Evolutionary conservation across 1,140 invertebrate species (phyloP), one percentile per base, ranked within the genome.

Genomic region (Ridgeia piscesae): DNA sequence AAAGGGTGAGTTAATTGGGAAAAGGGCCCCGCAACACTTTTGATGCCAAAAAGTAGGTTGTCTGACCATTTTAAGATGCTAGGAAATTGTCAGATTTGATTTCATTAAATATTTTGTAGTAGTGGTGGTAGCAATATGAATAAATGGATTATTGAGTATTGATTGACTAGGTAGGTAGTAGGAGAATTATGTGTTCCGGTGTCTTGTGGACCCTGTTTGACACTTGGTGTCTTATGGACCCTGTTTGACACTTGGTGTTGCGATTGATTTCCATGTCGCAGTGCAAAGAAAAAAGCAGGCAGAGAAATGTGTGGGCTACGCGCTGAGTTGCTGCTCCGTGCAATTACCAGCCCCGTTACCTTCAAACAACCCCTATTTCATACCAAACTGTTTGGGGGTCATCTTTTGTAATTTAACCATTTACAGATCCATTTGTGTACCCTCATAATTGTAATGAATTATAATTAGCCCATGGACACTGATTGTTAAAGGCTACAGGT

Each of bases 221-320:
- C 58, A 77, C 58, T 77, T 77, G 58, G 58, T 77, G 58, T 77
- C 2, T 42, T 4, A 42, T 42, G 4, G 2, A 77, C 58, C 58
- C 58, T 77, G 58, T 77, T 77, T 77, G 58, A 77, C 58, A 77
- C 58, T 77, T 77, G 58, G 58, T 77, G 58, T 77, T 77, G 58
- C 4, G 58, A 77, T 21, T 14, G 58, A 27, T 77, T 77, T 77
- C 58, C 58, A 21, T 77, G 58, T 77, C 58, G 58, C 4, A 77
- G 27, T 6, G 17, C 58, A 77, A 77, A 77, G 58, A 77, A 77
- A 77, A 77, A 77, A 21, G 58, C 58, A 77, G 58, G 58, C 58
- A 77, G 58, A 77, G 0, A 77, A 77, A 77, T 77, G 58, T 77
- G 58, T 77, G 58, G 58, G 58, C 0, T 21, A 77, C 58, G 58